Percentiles rank a stretch among this genome's conserved stretches.
Evolutionary conservation across 2,113 vertebrate species (phyloP).

Genomic region (Alouatta palliata): DNA sequence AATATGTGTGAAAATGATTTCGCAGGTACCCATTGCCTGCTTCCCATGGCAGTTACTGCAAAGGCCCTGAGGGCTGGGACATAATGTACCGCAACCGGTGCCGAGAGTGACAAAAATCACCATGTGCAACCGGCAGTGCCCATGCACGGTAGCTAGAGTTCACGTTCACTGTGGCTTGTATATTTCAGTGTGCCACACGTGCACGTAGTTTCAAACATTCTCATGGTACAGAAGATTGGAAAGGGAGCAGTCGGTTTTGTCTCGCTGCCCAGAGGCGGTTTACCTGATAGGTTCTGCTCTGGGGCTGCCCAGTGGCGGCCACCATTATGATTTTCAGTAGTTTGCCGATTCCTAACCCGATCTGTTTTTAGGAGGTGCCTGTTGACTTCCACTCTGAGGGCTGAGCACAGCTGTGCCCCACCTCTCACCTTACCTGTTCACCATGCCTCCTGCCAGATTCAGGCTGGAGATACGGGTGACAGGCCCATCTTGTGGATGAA

Average conservation of each 20-base stretch:
- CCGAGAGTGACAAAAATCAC: background rate
- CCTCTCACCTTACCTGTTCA: background rate
- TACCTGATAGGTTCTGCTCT: too few species aligned
- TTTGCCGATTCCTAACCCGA: too few species aligned
- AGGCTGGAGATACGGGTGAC: background rate
- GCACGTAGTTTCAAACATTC: background rate
- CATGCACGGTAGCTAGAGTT: fast-evolving
- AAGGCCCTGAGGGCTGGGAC: background rate
- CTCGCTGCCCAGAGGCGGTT: background rate
- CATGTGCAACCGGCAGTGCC: fast-evolving
- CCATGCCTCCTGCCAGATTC: background rate
- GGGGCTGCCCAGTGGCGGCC: background rate
- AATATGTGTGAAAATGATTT: background rate
- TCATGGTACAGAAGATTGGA: fast-evolving
- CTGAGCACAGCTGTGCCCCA: fast-evolving
- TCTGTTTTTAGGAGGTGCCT: background rate
- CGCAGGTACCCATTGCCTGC: fast-evolving
- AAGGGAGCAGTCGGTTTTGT: background rate
- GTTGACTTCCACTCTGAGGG: background rate
- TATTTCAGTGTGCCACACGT: fast-evolving
- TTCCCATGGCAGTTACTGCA: fast-evolving
- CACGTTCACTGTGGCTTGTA: background rate
- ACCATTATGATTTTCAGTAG: background rate
- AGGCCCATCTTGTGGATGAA: background rate
- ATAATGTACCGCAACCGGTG: fast-evolving